Evolutionary conservation across 2,113 vertebrate species (phyloP), one percentile per base, ranked within the genome.

Genomic region (Gopherus evgoodei): DNA sequence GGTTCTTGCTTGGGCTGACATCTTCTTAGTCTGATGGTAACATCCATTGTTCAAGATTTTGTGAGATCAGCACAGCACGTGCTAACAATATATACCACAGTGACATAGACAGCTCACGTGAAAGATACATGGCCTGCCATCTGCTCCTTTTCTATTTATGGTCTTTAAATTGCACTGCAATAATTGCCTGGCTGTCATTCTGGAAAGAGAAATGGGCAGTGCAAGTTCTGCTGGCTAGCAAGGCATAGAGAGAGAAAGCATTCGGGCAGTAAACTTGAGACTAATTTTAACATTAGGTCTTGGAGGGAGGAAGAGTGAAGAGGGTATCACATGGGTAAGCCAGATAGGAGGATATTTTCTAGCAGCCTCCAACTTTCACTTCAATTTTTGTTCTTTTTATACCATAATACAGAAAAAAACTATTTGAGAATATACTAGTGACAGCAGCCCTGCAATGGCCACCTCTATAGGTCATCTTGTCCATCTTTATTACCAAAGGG

Each of bases 181-280:
- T 96, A 94, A 98, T 97, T 97, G 96, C 95, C 94, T 96, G 94
- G 88, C 95, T 96, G 95, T 95, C 95, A 93, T 95, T 95, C 92
- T 94, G 92, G 94, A 96, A 97, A 93, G 82, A 97, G 96, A 96
- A 1, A 0, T 83, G 90, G 88, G 87, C 92, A 92, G 91, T 0
- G 0, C 31, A 86, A 95, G 90, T 59, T 93, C 94, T 94, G 90
- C 35, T 84, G 95, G 91, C 86, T 94, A 95, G 95, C 86, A 81
- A 97, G 92, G 86, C 49, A 0, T 82, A 92, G 96, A 87, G 89
- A 82, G 95, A 87, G 78, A 87, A 92, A 88, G 88, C 91, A 96
- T 89, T 91, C 89, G 86, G 91, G 80, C 95, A 89, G 84, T 96
- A 92, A 94, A 88, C 84, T 94, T 81, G n/a, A 91, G 79, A 96